A percentile compares a stretch with the other conserved stretches of the same genome.
Evolutionary conservation across 1,140 invertebrate genomes (phyloP).

Genomic region (Leptinotarsa undecemlineata): DNA sequence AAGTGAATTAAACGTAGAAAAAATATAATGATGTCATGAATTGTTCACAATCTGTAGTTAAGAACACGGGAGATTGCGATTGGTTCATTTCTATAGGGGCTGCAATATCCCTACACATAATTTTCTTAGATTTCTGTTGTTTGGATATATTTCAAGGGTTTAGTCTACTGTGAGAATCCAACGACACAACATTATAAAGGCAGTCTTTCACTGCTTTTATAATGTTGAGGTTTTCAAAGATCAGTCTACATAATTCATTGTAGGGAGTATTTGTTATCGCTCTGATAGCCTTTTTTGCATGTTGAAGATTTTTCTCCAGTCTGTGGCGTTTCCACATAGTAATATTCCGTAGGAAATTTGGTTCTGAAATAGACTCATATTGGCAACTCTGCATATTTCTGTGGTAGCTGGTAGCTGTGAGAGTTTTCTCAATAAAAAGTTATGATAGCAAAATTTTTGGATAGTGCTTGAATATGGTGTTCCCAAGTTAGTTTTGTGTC

Average conservation of each 20-base stretch:
- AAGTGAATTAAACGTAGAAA: no score
- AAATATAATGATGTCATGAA: no score
- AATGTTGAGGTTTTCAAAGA: not conserved
- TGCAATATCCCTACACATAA: no score
- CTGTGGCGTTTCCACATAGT: not conserved
- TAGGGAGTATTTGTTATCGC: not conserved
- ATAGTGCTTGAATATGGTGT: slow-evolving; percentile 13
- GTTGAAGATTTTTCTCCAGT: not conserved
- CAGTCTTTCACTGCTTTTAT: no score
- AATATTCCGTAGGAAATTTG: not conserved
- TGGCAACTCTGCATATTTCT: slow-evolving; percentile 2
- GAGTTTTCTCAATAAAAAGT: not conserved
- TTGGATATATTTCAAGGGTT: no score
- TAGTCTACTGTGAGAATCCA: no score
- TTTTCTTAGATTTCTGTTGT: no score
- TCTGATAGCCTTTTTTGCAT: slow-evolving; percentile 1
- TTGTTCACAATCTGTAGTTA: no score
- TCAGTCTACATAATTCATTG: not conserved
- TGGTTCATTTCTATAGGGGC: no score
- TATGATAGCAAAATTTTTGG: not conserved
- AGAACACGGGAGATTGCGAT: no score
- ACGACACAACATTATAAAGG: no score
- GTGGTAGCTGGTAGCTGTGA: not conserved
- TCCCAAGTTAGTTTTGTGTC: not conserved
- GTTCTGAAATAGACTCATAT: not conserved